Conservation (phyloP, 2,113 vertebrate species). For the Rissa tridactyla region DNA sequence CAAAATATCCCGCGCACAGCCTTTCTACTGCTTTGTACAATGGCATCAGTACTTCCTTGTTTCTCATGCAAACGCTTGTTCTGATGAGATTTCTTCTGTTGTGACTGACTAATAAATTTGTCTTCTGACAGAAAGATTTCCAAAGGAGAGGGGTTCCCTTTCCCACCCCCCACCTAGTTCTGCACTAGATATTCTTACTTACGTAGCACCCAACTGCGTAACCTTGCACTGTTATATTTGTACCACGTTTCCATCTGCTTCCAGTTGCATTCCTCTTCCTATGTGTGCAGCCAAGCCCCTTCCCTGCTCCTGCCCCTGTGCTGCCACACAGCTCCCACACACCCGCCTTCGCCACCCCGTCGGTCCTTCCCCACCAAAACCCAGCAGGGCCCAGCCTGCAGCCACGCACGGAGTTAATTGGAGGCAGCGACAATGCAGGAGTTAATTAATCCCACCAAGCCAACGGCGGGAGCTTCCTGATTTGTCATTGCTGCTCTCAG, state of each 20-base stretch:
- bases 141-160: neutral
- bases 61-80: neutral
- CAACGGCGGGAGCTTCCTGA: neutral
- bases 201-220: neutral
- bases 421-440: neutral
- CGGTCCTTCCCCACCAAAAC: neutral
- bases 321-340: neutral
- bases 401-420: neutral
- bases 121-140: neutral
- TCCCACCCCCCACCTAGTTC: neutral
- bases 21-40: neutral
- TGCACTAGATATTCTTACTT: neutral
- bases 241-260: neutral
- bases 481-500: neutral
- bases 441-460: constrained; percentile 42
- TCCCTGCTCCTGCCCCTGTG: neutral
- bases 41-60: neutral
- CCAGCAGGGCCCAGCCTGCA: neutral
- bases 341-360: neutral
- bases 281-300: neutral
- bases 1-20: neutral
- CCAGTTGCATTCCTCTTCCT: neutral
- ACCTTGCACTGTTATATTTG: neutral
- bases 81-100: neutral
- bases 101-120: neutral